These are phyloP conservation scores for Cyclina sinensis DNA, from an alignment of 1,140 invertebrate species.

Conservation along the genomic window DNA sequence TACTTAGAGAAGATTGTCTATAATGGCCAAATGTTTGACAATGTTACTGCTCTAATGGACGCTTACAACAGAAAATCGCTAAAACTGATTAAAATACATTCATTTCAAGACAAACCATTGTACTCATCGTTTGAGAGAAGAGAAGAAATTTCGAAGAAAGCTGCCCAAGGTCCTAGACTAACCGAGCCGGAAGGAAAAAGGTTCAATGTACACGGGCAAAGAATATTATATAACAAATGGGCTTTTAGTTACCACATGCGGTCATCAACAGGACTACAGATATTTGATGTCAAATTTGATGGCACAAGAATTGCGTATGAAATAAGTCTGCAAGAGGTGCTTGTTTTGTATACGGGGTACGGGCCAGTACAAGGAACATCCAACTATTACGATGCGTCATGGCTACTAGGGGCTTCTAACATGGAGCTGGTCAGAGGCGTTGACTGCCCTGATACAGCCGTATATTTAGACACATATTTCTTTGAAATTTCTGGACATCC, in stretches of 20 bases:
- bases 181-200: slow-evolving; percentile 81
- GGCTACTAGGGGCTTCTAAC: slow-evolving; percentile 75
- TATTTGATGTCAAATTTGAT: slow-evolving; percentile 81
- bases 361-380: slow-evolving; percentile 72
- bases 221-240: slow-evolving; percentile 82
- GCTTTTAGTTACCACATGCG: slow-evolving; percentile 78
- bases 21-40: slow-evolving; percentile 79
- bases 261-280: slow-evolving; percentile 76
- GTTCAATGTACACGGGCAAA: slow-evolving; percentile 77
- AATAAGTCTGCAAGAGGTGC: slow-evolving; percentile 81
- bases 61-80: slow-evolving; percentile 70
- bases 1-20: slow-evolving; percentile 76
- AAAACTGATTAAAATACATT: slow-evolving; percentile 40
- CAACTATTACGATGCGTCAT: slow-evolving; percentile 77
- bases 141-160: slow-evolving; percentile 64
- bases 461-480: slow-evolving; percentile 76
- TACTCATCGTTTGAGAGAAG: slow-evolving; percentile 77
- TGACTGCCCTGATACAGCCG: slow-evolving; percentile 81
- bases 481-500: slow-evolving; percentile 70
- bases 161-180: slow-evolving; percentile 77
- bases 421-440: slow-evolving; percentile 79
- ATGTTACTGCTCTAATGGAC: slow-evolving; percentile 73
- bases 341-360: slow-evolving; percentile 81
- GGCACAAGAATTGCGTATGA: slow-evolving; percentile 82
- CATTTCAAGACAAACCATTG: slow-evolving; percentile 43